These are phyloP conservation scores for Cordilura impudica DNA, from an alignment of 2,888 invertebrate species.

Conservation along the genomic window DNA sequence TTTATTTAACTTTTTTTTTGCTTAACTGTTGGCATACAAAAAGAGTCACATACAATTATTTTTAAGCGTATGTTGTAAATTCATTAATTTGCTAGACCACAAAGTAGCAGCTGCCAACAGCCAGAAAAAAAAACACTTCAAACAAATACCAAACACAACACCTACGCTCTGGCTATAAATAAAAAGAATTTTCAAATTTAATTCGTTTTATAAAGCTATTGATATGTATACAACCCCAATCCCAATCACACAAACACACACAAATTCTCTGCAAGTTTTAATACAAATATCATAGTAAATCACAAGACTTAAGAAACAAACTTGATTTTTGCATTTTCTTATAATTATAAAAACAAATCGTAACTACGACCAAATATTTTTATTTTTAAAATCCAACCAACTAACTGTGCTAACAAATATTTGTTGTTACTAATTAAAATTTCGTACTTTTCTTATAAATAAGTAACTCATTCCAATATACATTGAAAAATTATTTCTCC, in stretches of 20 bases:
- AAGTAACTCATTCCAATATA: too few species aligned
- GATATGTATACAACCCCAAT: too few species aligned
- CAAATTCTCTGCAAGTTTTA: not conserved
- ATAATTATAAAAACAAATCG: not conserved
- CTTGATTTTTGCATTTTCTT: not conserved
- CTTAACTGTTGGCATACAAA: not conserved
- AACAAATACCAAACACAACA: slow-evolving; percentile 18
- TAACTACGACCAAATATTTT: not conserved
- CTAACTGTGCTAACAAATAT: not conserved
- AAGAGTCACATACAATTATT: slow-evolving; percentile 43
- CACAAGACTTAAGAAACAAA: slow-evolving; percentile 30
- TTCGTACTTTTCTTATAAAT: slow-evolving; percentile 11
- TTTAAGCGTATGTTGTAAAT: slow-evolving; percentile 45
- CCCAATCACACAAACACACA: not conserved
- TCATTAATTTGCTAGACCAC: slow-evolving; percentile 53
- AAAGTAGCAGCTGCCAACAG: slow-evolving; percentile 55
- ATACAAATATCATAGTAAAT: slow-evolving; percentile 1
- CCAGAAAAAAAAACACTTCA: not conserved
- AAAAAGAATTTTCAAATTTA: slow-evolving; percentile 33
- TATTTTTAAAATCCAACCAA: not conserved
- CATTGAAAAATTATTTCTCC: too few species aligned
- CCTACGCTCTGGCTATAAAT: slow-evolving; percentile 40
- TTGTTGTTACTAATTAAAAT: slow-evolving; percentile 19
- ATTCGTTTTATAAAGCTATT: slow-evolving; percentile 8
- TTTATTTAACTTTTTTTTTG: not conserved